These are phyloP conservation scores for Spheniscus humboldti DNA, from an alignment of 2,797 vertebrate species.

Conservation along the genomic window DNA sequence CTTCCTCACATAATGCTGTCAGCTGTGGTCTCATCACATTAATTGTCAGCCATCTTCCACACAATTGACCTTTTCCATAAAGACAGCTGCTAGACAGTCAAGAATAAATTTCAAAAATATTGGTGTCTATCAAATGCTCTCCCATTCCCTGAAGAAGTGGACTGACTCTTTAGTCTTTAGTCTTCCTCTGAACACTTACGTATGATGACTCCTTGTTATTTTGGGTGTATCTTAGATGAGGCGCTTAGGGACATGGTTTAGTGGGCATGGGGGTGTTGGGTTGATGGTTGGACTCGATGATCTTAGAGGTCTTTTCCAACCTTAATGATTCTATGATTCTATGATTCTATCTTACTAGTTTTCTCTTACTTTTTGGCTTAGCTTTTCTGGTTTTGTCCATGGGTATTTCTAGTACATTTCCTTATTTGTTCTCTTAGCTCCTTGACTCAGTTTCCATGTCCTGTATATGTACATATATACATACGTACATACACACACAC, in stretches of 20 bases:
- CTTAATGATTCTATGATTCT: too few relatives aligned
- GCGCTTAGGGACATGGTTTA: too few relatives aligned
- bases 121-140: not conserved
- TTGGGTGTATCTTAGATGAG: too few relatives aligned
- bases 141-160: not conserved
- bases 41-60: not conserved
- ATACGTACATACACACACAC: accelerated
- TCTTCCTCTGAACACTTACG: not conserved
- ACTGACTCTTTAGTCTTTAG: not conserved
- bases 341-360: not conserved
- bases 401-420: not conserved
- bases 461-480: not conserved
- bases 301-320: too few relatives aligned
- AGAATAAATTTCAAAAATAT: not conserved
- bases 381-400: not conserved
- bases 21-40: not conserved
- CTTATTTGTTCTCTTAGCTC: not conserved
- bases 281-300: too few relatives aligned
- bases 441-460: not conserved
- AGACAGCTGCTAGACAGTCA: not conserved
- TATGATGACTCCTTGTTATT: not conserved
- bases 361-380: not conserved
- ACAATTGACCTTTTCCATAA: not conserved
- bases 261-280: too few relatives aligned
- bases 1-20: not conserved